Conservation (phyloP, 2,113 vertebrate species). For the Trachemys scripta region DNA sequence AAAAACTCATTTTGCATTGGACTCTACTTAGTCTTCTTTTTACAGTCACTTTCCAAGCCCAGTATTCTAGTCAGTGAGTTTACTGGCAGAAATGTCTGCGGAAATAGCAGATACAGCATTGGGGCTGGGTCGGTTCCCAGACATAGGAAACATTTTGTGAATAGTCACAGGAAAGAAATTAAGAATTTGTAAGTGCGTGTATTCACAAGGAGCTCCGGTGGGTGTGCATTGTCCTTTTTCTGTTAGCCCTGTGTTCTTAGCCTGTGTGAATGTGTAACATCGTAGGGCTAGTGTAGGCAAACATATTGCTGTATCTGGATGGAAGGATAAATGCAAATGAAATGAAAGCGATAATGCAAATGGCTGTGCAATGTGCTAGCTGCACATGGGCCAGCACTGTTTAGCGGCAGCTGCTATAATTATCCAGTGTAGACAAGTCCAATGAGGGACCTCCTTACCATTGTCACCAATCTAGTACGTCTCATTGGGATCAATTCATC, state of each 20-base stretch:
- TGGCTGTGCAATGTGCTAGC: background rate
- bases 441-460: background rate
- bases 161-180: background rate
- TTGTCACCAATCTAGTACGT: background rate
- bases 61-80: background rate
- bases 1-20: background rate
- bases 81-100: background rate
- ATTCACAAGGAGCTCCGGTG: fast-evolving
- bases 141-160: background rate
- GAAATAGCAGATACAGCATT: background rate
- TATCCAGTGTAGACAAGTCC: background rate
- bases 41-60: background rate
- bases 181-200: background rate
- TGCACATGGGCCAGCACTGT: background rate
- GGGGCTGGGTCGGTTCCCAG: background rate
- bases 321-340: background rate
- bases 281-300: too few species aligned
- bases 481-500: background rate
- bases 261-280: background rate
- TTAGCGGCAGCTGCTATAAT: background rate
- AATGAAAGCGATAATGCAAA: background rate
- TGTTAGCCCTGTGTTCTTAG: background rate
- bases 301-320: background rate
- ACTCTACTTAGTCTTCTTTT: background rate
- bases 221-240: fast-evolving